Conservation (phyloP, 2,888 invertebrate genomes). For the Ectobius pallidus region DNA sequence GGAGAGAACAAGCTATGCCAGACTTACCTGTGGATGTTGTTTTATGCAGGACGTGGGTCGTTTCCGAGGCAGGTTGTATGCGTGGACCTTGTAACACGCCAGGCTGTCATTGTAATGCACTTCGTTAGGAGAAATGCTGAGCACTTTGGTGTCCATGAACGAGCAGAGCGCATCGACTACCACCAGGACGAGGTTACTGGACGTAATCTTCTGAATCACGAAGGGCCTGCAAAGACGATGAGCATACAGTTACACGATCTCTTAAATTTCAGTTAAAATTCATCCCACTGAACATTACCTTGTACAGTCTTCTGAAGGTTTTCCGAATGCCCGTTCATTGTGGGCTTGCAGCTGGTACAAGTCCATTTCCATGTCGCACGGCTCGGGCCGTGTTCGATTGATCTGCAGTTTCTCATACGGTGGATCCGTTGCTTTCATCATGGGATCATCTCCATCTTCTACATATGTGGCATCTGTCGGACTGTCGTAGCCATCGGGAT, state of each 20-base stretch:
- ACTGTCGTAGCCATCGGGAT: background rate
- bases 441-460: slow-evolving; percentile 25
- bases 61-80: slow-evolving; percentile 45
- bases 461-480: slow-evolving; percentile 12
- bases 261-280: no score
- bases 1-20: no score
- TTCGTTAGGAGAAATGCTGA: slow-evolving; percentile 45
- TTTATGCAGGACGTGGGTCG: slow-evolving; percentile 47
- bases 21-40: slow-evolving; percentile 49
- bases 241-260: background rate
- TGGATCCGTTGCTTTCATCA: slow-evolving; percentile 19
- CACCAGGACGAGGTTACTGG: slow-evolving; percentile 85
- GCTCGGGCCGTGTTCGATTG: slow-evolving; percentile 74
- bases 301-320: background rate
- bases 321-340: slow-evolving; percentile 2
- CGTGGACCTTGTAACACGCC: slow-evolving; percentile 46
- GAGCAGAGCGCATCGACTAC: slow-evolving; percentile 69
- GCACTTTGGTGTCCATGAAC: slow-evolving; percentile 39
- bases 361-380: slow-evolving; percentile 81
- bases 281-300: no score
- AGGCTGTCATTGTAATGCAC: slow-evolving; percentile 42
- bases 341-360: slow-evolving; percentile 68
- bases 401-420: slow-evolving; percentile 37
- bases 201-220: slow-evolving; percentile 54
- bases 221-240: slow-evolving; percentile 47